phyloP scores from a whole-genome alignment of 2,888 invertebrate genomes.

The Athetis lepigone region DNA sequence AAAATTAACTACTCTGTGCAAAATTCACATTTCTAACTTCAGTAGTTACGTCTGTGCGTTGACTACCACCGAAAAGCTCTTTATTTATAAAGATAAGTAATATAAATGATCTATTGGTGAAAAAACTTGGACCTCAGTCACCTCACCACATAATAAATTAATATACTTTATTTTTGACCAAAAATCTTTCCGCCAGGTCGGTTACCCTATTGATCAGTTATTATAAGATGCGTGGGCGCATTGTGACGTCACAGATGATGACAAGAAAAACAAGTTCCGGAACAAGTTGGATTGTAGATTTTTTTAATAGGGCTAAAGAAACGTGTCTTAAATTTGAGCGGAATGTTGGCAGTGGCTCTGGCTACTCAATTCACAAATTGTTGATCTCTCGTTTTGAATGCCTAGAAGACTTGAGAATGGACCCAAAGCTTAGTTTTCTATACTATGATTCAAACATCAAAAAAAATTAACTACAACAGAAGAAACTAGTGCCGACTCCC shows the following conservation, averaged over 20 bases:
- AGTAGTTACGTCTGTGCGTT: too few relatives aligned
- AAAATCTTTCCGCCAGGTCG: slow-evolving; percentile 37
- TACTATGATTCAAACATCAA: too few relatives aligned
- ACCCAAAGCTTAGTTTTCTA: too few relatives aligned
- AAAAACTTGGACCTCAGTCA: background rate
- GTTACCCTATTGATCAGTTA: slow-evolving; percentile 54
- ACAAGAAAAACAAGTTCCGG: slow-evolving; percentile 53
- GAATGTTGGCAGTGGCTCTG: background rate
- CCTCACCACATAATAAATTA: background rate
- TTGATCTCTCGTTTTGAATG: background rate
- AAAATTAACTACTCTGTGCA: too few relatives aligned
- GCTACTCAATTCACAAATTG: background rate
- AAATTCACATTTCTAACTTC: too few relatives aligned
- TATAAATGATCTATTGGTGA: background rate
- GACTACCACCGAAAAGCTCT: too few relatives aligned
- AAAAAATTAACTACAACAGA: too few relatives aligned
- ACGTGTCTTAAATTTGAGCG: background rate
- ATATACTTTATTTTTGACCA: slow-evolving; percentile 15
- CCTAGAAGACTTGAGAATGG: too few relatives aligned
- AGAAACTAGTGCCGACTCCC: too few relatives aligned
- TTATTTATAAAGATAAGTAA: too few relatives aligned
- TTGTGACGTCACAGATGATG: slow-evolving; percentile 53
- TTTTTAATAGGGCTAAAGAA: slow-evolving; percentile 32
- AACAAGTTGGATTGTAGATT: slow-evolving; percentile 36
- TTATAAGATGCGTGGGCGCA: slow-evolving; percentile 54